phyloP scores from a whole-genome alignment of 2,797 vertebrate genomes.

The Rhynchotus rufescens region DNA sequence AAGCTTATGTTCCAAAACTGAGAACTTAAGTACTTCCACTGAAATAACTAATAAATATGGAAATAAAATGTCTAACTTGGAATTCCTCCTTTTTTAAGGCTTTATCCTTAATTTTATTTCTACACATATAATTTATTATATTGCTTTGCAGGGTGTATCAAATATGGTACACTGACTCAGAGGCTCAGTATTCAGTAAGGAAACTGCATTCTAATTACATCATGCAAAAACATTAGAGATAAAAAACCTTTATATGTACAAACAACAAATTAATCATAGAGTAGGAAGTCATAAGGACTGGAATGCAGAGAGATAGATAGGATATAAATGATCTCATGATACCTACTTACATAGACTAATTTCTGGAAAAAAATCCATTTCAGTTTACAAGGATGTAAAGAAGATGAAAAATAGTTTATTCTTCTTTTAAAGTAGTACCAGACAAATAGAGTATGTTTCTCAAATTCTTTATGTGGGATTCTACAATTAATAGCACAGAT shows the following conservation, averaged over 20 bases:
- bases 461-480: neutral
- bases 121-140: neutral
- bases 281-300: neutral
- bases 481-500: neutral
- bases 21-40: neutral
- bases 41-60: neutral
- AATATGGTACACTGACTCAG: neutral
- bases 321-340: neutral
- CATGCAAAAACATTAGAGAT: neutral
- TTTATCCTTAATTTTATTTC: neutral
- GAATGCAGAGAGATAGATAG: neutral
- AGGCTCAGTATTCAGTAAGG: neutral
- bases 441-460: neutral
- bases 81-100: neutral
- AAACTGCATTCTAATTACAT: neutral
- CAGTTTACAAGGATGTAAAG: neutral
- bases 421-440: neutral
- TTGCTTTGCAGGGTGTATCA: neutral
- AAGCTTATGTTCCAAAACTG: neutral
- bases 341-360: neutral
- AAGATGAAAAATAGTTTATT: slow-evolving; percentile 1
- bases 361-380: slow-evolving; percentile 21
- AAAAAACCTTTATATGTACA: neutral
- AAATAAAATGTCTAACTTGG: neutral
- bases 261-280: neutral